These are phyloP conservation scores for Torymus auratus DNA, from an alignment of 2,888 invertebrate genomes.

Conservation along the genomic window DNA sequence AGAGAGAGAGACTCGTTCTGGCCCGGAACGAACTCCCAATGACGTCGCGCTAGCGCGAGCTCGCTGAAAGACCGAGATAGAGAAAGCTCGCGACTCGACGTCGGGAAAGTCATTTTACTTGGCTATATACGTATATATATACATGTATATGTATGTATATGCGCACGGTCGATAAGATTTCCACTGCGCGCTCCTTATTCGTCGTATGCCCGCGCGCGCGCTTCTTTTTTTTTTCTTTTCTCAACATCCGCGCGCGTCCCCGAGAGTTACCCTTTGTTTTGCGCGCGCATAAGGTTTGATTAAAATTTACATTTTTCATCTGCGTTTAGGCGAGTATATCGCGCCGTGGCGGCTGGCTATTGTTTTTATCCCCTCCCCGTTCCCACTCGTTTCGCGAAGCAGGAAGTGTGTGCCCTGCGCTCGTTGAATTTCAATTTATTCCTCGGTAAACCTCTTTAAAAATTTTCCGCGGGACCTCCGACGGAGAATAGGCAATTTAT, in stretches of 20 bases:
- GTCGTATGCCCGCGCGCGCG: too few relatives aligned
- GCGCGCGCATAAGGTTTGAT: conserved; percentile 17
- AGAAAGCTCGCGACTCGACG: conserved; percentile 7
- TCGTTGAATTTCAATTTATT: conserved; percentile 16
- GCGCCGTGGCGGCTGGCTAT: neutral
- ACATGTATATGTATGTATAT: neutral
- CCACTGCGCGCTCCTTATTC: neutral
- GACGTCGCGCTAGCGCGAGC: conserved; percentile 13
- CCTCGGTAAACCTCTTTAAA: neutral
- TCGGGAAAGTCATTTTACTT: conserved; percentile 43
- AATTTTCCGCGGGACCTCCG: neutral
- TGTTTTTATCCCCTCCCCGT: neutral
- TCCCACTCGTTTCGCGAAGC: neutral
- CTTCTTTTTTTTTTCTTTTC: neutral
- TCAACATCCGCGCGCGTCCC: neutral
- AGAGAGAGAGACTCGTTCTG: neutral
- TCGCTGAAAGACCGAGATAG: neutral
- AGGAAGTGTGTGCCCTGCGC: neutral
- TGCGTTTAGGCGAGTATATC: neutral
- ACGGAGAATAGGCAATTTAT: neutral
- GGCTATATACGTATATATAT: neutral
- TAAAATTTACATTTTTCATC: conserved; percentile 31
- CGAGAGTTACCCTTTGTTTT: conserved; percentile 2
- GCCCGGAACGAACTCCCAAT: conserved; percentile 17
- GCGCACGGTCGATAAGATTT: conserved; percentile 39